These are phyloP conservation scores for Sphenopsis melanotis DNA, from an alignment of 2,797 vertebrate genomes.

Conservation along the genomic window DNA sequence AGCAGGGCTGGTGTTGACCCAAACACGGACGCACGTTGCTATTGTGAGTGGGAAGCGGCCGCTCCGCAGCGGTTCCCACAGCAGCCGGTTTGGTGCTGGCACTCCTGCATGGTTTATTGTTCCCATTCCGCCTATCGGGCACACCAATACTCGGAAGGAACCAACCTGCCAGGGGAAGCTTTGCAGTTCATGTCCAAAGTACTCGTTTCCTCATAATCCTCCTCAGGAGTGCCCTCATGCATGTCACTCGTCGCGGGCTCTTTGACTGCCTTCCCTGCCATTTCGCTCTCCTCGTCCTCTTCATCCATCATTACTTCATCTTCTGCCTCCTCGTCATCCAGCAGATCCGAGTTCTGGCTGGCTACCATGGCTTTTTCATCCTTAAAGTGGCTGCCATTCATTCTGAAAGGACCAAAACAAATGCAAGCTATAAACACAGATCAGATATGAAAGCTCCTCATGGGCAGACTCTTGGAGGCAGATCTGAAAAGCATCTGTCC, in stretches of 20 bases:
- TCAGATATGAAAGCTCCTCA: not conserved
- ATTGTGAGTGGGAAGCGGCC: not conserved
- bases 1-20: slow-evolving; percentile 16
- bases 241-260: slow-evolving; percentile 75
- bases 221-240: slow-evolving; percentile 80
- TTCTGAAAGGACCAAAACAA: slow-evolving; percentile 72
- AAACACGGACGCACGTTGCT: not conserved
- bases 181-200: slow-evolving; percentile 89
- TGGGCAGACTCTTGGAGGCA: not conserved
- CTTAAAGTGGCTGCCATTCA: slow-evolving; percentile 89
- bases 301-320: slow-evolving; percentile 90
- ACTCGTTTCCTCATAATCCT: slow-evolving; percentile 84
- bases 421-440: not conserved
- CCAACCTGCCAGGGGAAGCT: slow-evolving; percentile 87
- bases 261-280: slow-evolving; percentile 77
- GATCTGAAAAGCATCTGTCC: not conserved
- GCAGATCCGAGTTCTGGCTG: slow-evolving; percentile 82
- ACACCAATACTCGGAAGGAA: slow-evolving; percentile 48
- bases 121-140: not conserved
- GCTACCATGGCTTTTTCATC: slow-evolving; percentile 86
- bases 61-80: not conserved
- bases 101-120: slow-evolving; percentile 29
- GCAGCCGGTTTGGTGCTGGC: slow-evolving; percentile 22
- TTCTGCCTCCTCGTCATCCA: slow-evolving; percentile 89
- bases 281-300: slow-evolving; percentile 84